Evolutionary conservation across 2,797 vertebrate genomes (phyloP).

Genomic region (Arnoldichthys spilopterus): DNA sequence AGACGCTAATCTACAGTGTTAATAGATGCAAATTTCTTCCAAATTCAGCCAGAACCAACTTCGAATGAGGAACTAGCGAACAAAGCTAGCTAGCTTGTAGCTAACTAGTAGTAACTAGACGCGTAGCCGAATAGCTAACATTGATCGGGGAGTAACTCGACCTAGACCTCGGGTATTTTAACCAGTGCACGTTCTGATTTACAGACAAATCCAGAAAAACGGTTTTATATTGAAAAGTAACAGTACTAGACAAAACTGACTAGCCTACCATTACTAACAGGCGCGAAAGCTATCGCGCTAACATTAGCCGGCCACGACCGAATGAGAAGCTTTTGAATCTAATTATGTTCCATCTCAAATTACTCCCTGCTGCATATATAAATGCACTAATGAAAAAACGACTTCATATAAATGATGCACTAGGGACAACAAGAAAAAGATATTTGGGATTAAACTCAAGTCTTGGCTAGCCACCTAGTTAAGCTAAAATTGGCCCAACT

Average conservation of each 20-base stretch:
- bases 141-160: background rate
- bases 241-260: too few relatives aligned
- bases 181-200: background rate
- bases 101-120: background rate
- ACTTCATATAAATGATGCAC: background rate
- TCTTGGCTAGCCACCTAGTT: background rate
- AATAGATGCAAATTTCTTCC: background rate
- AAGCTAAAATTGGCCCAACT: background rate
- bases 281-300: background rate
- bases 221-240: too few relatives aligned
- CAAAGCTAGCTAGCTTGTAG: background rate
- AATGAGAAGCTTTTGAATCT: background rate
- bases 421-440: background rate
- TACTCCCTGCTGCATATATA: background rate
- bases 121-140: background rate
- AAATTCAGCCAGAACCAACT: background rate
- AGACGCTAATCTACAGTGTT: background rate
- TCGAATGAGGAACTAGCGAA: background rate
- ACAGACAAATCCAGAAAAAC: too few relatives aligned
- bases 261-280: background rate
- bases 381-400: background rate
- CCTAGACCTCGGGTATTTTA: background rate
- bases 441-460: background rate
- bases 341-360: background rate
- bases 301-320: constrained; percentile 4